Evolutionary conservation across 2,797 vertebrate species (phyloP), one percentile per base, ranked within the genome.

Genomic region (Melanotaenia nigrans): DNA sequence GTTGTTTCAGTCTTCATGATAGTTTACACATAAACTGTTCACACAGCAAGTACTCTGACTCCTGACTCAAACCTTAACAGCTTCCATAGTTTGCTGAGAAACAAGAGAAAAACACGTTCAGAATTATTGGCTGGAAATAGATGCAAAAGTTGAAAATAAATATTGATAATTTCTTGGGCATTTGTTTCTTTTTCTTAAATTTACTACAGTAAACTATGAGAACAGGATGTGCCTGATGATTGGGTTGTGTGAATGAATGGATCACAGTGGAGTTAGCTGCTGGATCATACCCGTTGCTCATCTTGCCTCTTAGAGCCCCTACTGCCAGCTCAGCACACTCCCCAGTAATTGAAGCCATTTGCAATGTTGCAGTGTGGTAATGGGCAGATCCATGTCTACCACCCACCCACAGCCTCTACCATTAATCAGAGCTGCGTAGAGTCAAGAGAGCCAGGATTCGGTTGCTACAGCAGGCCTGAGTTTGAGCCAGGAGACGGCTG

Each of bases 311-410:
- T 74, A 73, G 85, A 83, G 85, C 83, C 85, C 82, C 91, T 87
- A 92, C 87, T 94, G 92, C 92, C 90, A 90, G 91, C 94, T 95
- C 94, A 95, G 95, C 95, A 95, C 90, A 92, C 90, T 92, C 88
- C 77, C 83, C 89, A 89, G 93, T 95, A 95, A 95, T 95, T 94
- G 94, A 95, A 95, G 92, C 93, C 93, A 95, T 95, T 95, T 95
- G 94, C 94, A 93, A 93, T 94, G 92, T 92, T 93, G 92, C 90
- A 89, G 91, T 94, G 93, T 93, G 89, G 94, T 95, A 95, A 95
- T 95, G 93, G 93, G 89, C 92, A 94, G 92, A 92, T 93, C 90
- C 88, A 92, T 92, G 91, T 93, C 93, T 92, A 92, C 93, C 94
- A 94, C 94, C 94, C 94, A 95, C 93, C 94, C 92, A 93, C 92